A percentile compares a stretch with the other conserved stretches of the same genome.
phyloP scores from a whole-genome alignment of 2,797 vertebrate genomes.

The Botia kubotai region DNA sequence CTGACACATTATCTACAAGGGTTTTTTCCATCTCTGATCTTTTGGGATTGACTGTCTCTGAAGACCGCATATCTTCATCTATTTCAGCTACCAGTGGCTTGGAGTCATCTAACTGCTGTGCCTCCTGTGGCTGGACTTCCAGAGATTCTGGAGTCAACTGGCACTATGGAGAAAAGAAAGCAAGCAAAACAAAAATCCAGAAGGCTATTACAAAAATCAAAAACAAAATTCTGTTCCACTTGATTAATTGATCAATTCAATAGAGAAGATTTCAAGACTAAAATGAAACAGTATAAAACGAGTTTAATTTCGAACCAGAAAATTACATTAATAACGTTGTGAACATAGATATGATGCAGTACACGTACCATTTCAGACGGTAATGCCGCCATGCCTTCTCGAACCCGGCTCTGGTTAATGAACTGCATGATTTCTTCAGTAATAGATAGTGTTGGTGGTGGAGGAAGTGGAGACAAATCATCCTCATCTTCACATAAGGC shows the following conservation, averaged over 20 bases:
- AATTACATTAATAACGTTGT: neutral
- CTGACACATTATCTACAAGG: conserved; percentile 1
- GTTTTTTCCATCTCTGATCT: conserved; percentile 15
- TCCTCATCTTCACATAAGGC: conserved; percentile 68
- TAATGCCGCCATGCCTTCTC: conserved; percentile 64
- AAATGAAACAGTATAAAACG: neutral
- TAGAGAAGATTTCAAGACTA: neutral
- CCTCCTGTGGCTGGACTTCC: conserved; percentile 34
- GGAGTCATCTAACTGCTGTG: conserved; percentile 39
- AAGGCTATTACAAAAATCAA: neutral
- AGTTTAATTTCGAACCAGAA: neutral
- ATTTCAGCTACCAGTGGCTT: conserved; percentile 16
- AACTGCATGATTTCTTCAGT: conserved; percentile 90
- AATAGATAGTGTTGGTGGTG: conserved; percentile 82
- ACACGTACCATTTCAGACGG: conserved; percentile 42
- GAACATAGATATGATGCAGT: neutral
- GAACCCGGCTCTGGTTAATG: conserved; percentile 81
- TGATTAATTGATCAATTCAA: neutral
- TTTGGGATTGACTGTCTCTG: conserved; percentile 1
- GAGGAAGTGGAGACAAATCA: conserved; percentile 68
- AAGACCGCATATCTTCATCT: conserved; percentile 30
- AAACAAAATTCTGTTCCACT: neutral
- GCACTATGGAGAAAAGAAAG: conserved; percentile 56
- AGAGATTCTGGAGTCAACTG: conserved; percentile 46
- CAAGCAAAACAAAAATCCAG: neutral